Conservation (phyloP, 2,888 invertebrate species). For the Falcaria lacertinaria region DNA sequence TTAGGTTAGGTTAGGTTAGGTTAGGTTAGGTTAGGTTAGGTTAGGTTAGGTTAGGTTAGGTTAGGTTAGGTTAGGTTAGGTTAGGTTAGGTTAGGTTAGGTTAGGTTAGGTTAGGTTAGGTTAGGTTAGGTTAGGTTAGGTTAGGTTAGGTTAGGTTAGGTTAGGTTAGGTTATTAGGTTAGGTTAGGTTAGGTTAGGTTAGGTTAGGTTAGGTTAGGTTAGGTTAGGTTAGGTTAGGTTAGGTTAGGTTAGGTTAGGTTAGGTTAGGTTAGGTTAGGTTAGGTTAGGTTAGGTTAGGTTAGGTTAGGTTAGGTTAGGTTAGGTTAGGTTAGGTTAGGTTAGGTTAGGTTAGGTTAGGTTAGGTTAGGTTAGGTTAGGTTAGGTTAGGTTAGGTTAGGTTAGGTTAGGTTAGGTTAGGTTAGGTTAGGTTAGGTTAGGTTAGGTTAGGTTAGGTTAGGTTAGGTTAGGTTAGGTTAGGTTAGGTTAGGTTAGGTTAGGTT, state of each 20-base stretch:
- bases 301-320: constrained; percentile 21
- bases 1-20: constrained; percentile 25
- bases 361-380: constrained; percentile 23
- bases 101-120: constrained; percentile 23
- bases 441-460: constrained; percentile 15
- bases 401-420: constrained; percentile 18
- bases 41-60: constrained; percentile 24
- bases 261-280: constrained; percentile 26
- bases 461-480: constrained; percentile 11
- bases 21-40: constrained; percentile 23
- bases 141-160: constrained; percentile 23
- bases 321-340: constrained; percentile 23
- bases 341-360: no score
- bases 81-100: constrained; percentile 22
- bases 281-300: constrained; percentile 26
- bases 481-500: constrained; percentile 8
- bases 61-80: constrained; percentile 23
- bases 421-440: no score
- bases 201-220: constrained; percentile 24
- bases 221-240: constrained; percentile 25
- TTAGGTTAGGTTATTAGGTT: constrained; percentile 19
- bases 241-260: constrained; percentile 25
- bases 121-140: constrained; percentile 22
- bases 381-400: constrained; percentile 22
- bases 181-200: no score